Evolutionary conservation across 2,113 vertebrate species (phyloP).

Genomic region (Dasyprocta punctata): DNA sequence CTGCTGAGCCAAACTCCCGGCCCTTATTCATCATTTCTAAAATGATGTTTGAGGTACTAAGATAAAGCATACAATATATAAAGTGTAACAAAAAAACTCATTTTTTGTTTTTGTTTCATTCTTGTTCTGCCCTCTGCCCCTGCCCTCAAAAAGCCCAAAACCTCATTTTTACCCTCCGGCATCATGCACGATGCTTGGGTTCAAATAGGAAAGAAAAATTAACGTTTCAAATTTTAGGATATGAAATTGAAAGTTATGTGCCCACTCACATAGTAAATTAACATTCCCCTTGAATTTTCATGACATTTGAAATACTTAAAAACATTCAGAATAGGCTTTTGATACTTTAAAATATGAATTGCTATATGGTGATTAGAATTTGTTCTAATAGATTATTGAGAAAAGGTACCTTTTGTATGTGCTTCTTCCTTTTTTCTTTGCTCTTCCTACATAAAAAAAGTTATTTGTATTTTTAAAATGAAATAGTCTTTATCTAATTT

Average conservation of each 20-base stretch:
- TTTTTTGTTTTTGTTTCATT: neutral
- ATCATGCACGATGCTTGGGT: neutral
- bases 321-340: conserved; percentile 38
- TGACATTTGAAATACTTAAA: conserved; percentile 33
- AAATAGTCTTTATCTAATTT: conserved; percentile 21
- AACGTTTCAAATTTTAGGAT: conserved; percentile 51
- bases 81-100: neutral
- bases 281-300: conserved; percentile 29
- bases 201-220: conserved; percentile 29
- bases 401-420: conserved; percentile 71
- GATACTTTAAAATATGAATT: conserved; percentile 46
- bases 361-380: conserved; percentile 32
- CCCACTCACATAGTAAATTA: conserved; percentile 15
- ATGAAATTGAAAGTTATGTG: neutral
- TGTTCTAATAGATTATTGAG: conserved; percentile 47
- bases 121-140: neutral
- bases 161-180: neutral
- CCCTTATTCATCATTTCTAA: conserved; percentile 32
- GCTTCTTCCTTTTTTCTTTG: conserved; percentile 64
- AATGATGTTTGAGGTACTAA: conserved; percentile 5
- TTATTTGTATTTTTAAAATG: conserved; percentile 67
- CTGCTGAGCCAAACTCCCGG: too few relatives aligned
- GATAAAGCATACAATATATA: neutral
- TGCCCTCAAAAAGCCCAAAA: neutral
- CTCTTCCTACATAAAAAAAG: conserved; percentile 74